Evolutionary conservation across 2,888 invertebrate genomes (phyloP).

Genomic region (Eupithecia tripunctaria): DNA sequence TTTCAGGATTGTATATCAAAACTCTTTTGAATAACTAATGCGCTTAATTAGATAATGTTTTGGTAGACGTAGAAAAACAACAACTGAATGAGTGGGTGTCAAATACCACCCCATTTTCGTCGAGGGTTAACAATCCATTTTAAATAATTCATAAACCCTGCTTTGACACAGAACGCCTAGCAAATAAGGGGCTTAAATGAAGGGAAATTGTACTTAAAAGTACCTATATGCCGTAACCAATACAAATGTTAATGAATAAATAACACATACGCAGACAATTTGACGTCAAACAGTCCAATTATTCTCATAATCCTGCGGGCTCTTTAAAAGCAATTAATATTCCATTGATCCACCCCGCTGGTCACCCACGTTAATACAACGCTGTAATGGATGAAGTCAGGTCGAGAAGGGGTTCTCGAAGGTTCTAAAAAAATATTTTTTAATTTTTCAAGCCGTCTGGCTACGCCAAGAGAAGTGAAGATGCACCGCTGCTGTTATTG

Average conservation of each 20-base stretch:
- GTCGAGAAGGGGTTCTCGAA: conserved; percentile 32
- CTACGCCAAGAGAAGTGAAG: not conserved
- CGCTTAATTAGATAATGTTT: not conserved
- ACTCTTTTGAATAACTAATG: not conserved
- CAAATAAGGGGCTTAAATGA: conserved; percentile 19
- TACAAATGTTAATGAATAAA: conserved; percentile 44
- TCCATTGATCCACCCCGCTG: conserved; percentile 49
- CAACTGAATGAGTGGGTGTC: conserved; percentile 22
- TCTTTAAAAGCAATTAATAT: conserved; percentile 53
- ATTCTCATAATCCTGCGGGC: conserved; percentile 68
- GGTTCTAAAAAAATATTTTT: not conserved
- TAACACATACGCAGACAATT: conserved; percentile 49
- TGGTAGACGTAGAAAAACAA: conserved; percentile 13
- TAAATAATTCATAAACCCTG: conserved; percentile 21
- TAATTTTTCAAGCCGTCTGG: not conserved
- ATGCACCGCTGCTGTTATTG: not conserved
- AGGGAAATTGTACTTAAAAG: conserved; percentile 6
- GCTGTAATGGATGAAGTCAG: conserved; percentile 32
- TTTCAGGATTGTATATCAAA: not conserved
- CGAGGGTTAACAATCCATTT: conserved; percentile 21
- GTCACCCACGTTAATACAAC: conserved; percentile 41
- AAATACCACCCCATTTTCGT: conserved; percentile 20
- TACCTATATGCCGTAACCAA: conserved; percentile 17
- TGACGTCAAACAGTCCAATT: conserved; percentile 65
- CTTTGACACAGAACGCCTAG: conserved; percentile 14